Base-by-base conservation (phyloP, 1,140 invertebrate species). In the Camponotus floridanus region DNA sequence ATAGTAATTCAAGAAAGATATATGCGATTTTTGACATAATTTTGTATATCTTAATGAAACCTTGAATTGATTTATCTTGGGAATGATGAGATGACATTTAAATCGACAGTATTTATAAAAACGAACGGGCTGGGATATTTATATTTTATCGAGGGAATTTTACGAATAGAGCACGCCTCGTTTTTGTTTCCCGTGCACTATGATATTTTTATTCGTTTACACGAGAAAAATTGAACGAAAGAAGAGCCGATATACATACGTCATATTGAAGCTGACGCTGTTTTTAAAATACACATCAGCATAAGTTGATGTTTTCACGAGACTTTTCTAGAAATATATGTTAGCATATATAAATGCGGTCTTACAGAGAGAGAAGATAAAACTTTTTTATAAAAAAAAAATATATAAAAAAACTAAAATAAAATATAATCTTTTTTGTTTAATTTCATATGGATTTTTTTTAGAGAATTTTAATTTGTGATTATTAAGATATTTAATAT, bases 141-240 rank as follows among this genome's bases (percentile, higher is more conserved):
- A 21, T 79, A 3, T 36, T 31, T 65, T n/a, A 5, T 79, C 76
- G n/a, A 31, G 18, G 51, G 51, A 45, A 76, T 62, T 21, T 9
- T 64, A 65, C 21, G 18, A n/a, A 48, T 21, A 48, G 26, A 26
- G 45, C 36, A 18, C 48, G 48, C 18, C 15, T 51, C 39, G 31
- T 15, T 64, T 65, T 65, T 64, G 31, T 78, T 64, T 64, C 6
- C 26, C 39, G 74, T 21, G 18, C 21, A 26, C 42, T 76, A 78
- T n/a, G 11, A 78, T 65, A 48, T 51, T 67, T 6, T 18, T n/a
- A 65, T 36, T 79, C 31, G 13, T 65, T 31, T 36, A 65, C 57
- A 13, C 33, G 48, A n/a, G 26, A n/a, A 65, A 36, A 79, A 51
- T 65, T 13, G 31, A 51, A 26, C 42, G 42, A 45, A 21, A 26